Evolutionary conservation across 92 coral and sea anemone species (phyloP).

Genomic region (Umimayanthus chanpuru): DNA sequence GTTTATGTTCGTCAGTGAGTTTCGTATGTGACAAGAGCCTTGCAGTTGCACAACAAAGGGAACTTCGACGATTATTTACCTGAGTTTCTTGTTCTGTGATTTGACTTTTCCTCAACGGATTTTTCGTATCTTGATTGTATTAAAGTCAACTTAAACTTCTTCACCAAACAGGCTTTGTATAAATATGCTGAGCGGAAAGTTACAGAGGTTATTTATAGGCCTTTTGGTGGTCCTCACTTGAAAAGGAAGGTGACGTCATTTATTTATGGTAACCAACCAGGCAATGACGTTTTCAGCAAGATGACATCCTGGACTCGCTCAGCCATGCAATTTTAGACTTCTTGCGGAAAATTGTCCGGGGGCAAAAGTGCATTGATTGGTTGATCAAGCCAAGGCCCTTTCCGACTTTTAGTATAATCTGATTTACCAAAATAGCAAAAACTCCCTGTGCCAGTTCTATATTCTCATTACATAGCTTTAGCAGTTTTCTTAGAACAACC

Average conservation of each 20-base stretch:
- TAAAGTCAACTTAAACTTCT: background rate
- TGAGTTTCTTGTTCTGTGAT: background rate
- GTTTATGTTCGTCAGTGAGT: background rate
- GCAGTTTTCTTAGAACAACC: too few species aligned
- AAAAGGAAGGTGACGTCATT: background rate
- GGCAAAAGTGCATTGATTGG: background rate
- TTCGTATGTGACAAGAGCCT: background rate
- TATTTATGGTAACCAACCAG: background rate
- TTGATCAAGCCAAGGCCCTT: background rate
- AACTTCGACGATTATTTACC: background rate
- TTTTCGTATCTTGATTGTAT: too few species aligned
- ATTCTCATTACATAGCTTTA: too few species aligned
- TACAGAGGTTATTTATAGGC: background rate
- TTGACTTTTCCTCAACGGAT: background rate
- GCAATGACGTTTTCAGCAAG: background rate
- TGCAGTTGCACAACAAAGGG: background rate
- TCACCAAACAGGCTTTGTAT: background rate
- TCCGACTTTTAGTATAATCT: background rate
- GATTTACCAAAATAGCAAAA: too few species aligned
- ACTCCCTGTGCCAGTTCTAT: too few species aligned
- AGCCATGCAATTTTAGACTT: too few species aligned
- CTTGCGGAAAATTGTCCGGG: too few species aligned
- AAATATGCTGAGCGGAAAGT: background rate
- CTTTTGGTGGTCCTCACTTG: background rate
- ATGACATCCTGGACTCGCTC: too few species aligned